phyloP scores from a whole-genome alignment of 1,140 invertebrate species.

The Arctopsyche grandis region DNA sequence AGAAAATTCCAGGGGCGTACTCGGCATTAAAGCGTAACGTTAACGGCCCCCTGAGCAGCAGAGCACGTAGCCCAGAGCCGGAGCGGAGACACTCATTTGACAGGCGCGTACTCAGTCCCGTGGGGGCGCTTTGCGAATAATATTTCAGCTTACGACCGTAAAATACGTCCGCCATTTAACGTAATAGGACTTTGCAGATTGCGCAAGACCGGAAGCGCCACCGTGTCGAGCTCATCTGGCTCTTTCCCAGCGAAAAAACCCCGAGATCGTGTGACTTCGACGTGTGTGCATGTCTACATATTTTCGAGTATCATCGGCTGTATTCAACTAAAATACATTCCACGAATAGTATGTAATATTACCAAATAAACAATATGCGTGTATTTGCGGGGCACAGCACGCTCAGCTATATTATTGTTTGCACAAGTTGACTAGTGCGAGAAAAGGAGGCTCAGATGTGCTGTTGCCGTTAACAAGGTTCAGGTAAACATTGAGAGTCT shows the following conservation, averaged over 20 bases:
- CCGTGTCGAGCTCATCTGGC: not conserved
- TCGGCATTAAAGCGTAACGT: slow-evolving; percentile 31
- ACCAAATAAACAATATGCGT: too few species aligned
- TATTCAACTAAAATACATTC: too few species aligned
- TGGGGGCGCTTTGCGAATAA: slow-evolving; percentile 13
- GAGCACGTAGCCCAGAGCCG: not conserved
- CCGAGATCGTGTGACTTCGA: too few species aligned
- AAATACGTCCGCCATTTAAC: slow-evolving; percentile 30
- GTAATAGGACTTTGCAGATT: slow-evolving; percentile 30
- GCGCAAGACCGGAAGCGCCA: not conserved
- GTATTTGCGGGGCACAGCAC: too few species aligned
- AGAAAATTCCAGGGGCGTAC: slow-evolving; percentile 14
- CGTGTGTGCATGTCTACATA: too few species aligned
- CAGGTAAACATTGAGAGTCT: not conserved
- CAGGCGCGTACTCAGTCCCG: slow-evolving; percentile 10
- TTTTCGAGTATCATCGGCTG: too few species aligned
- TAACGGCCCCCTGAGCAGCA: not conserved
- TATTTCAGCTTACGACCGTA: slow-evolving; percentile 35
- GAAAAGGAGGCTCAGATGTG: not conserved
- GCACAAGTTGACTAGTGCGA: too few species aligned
- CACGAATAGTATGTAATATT: too few species aligned
- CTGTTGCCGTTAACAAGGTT: not conserved
- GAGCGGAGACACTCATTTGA: slow-evolving; percentile 33
- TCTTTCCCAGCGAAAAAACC: too few species aligned
- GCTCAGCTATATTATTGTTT: too few species aligned